phyloP scores from a whole-genome alignment of 2,113 vertebrate genomes.

The Cyanocitta stelleri region DNA sequence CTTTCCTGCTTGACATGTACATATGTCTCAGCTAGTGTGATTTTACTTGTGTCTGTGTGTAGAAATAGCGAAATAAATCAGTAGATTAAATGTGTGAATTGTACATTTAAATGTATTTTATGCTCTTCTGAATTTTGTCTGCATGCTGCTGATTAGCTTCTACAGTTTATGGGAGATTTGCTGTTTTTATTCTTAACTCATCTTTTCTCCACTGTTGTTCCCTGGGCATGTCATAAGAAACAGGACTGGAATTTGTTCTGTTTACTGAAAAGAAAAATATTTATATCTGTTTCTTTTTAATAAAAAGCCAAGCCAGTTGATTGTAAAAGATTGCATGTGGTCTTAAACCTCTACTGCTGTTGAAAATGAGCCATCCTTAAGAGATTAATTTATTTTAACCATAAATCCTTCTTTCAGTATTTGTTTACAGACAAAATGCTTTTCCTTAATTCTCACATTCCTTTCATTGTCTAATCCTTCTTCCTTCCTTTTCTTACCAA shows the following conservation, averaged over 20 bases:
- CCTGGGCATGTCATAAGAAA: not conserved
- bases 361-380: constrained; percentile 47
- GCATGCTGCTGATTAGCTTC: not conserved
- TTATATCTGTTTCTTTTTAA: constrained; percentile 58
- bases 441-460: constrained; percentile 49
- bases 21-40: not conserved
- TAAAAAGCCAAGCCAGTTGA: constrained; percentile 19
- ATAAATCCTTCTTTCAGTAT: constrained; percentile 42
- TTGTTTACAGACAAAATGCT: constrained; percentile 35
- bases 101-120: not conserved
- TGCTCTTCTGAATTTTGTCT: not conserved
- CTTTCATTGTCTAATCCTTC: constrained; percentile 45
- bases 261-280: constrained; percentile 64
- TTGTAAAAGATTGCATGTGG: constrained; percentile 39
- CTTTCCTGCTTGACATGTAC: constrained; percentile 2
- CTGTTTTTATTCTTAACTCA: not conserved
- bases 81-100: not conserved
- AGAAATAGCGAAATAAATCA: not conserved
- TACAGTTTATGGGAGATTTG: not conserved
- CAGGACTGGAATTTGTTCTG: constrained; percentile 40
- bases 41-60: not conserved
- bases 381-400: constrained; percentile 36
- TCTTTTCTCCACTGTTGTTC: not conserved
- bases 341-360: not conserved
- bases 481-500: constrained; percentile 33